Conservation (phyloP, 2,888 invertebrate species). For the Theodoxus fluviatilis region DNA sequence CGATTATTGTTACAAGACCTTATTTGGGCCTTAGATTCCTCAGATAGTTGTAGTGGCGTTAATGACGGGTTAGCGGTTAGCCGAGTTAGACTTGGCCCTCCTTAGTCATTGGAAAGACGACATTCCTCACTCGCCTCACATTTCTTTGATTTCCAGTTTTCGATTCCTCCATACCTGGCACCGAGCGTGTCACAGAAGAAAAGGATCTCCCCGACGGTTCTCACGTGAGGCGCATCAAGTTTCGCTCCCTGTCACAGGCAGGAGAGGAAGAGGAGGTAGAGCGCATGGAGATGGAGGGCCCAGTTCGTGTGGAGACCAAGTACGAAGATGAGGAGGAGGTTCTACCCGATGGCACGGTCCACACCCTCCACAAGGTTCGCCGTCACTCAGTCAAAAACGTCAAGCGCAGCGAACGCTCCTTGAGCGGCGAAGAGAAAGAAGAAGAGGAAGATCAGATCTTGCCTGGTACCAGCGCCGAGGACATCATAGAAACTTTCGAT, state of each 20-base stretch:
- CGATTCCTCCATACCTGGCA: constrained; percentile 39
- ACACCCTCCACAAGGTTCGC: constrained; percentile 41
- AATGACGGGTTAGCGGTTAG: too few relatives aligned
- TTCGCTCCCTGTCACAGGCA: constrained; percentile 37
- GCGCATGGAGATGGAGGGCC: constrained; percentile 41
- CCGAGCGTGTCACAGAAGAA: constrained; percentile 42
- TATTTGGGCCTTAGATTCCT: too few relatives aligned
- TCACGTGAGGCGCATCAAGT: constrained; percentile 41
- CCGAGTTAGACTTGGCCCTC: too few relatives aligned
- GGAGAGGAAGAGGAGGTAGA: constrained; percentile 34
- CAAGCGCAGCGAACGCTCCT: constrained; percentile 39
- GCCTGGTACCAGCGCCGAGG: constrained; percentile 34
- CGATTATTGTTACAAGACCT: too few relatives aligned
- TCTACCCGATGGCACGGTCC: constrained; percentile 55
- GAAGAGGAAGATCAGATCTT: constrained; percentile 43
- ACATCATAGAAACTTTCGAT: constrained; percentile 45
- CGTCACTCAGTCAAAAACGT: constrained; percentile 47
- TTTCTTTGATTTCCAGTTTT: constrained; percentile 47
- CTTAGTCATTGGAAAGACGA: too few relatives aligned
- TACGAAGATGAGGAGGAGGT: constrained; percentile 49
- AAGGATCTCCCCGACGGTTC: constrained; percentile 54
- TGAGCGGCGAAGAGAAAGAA: constrained; percentile 44
- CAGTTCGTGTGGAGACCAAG: constrained; percentile 41
- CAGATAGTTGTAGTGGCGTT: too few relatives aligned
- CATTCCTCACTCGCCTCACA: too few relatives aligned